A percentile compares a stretch with the other conserved stretches of the same genome.
These are phyloP conservation scores for Callopanchax toddi DNA, from an alignment of 2,113 vertebrate genomes.

Conservation along the genomic window DNA sequence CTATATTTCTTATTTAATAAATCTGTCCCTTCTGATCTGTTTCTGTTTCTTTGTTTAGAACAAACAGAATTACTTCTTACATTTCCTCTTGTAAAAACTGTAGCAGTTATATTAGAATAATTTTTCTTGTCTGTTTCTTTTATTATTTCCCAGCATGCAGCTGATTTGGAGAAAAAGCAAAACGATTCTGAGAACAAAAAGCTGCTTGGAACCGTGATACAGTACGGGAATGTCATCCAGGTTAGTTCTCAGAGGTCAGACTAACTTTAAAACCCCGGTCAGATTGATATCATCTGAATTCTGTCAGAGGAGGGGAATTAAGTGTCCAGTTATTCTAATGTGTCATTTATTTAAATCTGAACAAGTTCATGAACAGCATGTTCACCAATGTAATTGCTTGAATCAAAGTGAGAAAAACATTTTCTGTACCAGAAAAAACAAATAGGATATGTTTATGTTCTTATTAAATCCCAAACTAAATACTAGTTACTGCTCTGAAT, in stretches of 20 bases:
- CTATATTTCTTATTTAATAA: neutral
- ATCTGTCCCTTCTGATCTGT: neutral
- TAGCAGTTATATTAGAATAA: neutral
- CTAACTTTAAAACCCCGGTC: neutral
- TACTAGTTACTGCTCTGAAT: too few species aligned
- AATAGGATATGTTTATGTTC: too few species aligned
- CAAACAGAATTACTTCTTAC: neutral
- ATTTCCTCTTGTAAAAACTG: neutral
- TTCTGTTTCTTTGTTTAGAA: neutral
- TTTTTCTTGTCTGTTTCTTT: neutral
- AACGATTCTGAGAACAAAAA: slow-evolving; percentile 98
- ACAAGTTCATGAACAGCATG: too few species aligned
- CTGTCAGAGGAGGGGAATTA: too few species aligned
- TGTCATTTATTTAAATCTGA: too few species aligned
- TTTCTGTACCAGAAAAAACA: too few species aligned
- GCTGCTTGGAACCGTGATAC: slow-evolving; percentile 92
- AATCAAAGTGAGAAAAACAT: too few species aligned
- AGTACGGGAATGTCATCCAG: slow-evolving; percentile 97
- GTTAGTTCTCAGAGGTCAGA: slow-evolving; percentile 64
- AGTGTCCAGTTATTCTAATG: too few species aligned
- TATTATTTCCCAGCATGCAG: slow-evolving; percentile 85
- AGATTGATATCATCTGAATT: too few species aligned
- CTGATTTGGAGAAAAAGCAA: slow-evolving; percentile 98
- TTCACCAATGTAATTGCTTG: too few species aligned
- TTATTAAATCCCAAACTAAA: too few species aligned